Evolutionary conservation across 2,113 vertebrate genomes (phyloP), one percentile per base, ranked within the genome.

Genomic region (Hypomesus transpacificus): DNA sequence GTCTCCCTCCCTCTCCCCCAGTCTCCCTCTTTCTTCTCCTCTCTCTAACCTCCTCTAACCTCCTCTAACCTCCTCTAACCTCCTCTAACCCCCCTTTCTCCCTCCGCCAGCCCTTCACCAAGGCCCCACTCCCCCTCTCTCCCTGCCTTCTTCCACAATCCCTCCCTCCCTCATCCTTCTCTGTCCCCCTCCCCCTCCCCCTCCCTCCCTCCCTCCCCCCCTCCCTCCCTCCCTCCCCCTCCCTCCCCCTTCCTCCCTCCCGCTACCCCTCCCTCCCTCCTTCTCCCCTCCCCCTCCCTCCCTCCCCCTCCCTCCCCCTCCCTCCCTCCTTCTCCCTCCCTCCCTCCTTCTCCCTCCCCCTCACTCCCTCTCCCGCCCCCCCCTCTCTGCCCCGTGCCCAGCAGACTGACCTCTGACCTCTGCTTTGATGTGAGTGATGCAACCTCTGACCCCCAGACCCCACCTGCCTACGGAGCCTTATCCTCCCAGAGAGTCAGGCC

Each of bases 371-470:
- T 31, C 66, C 77, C 74, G 79, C 77, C 75, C 68, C 77, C 75
- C 68, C 50, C 7, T 73, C 22, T 18, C 73, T 68, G 31, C 79
- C 84, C 84, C 66, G 65, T 68, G 80, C 81, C 83, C 81, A 80
- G 84, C 83, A 82, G 70, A 73, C 78, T 89, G 89, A 89, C 89
- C 84, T 77, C 73, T 77, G 73, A 89, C 89, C 84, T 77, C 73
- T 77, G 73, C 91, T 92, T 93, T 92, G 91, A 92, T 92, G 89
- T 92, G 88, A 91, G 81, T 76, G 86, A 91, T 90, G 87, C 87
- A 82, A 89, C 87, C 89, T 86, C 85, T 86, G 83, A 11, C 80
- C 16, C 34, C 85, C 88, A 86, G 87, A 90, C 88, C 89, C 92
- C 90, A 89, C 90, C 88, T 75, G 71, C 86, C 82, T 86, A 81